A percentile compares a stretch with the other conserved stretches of the same genome.
Conservation (phyloP, 2,888 invertebrate species). For the Horisme vitalbata region DNA sequence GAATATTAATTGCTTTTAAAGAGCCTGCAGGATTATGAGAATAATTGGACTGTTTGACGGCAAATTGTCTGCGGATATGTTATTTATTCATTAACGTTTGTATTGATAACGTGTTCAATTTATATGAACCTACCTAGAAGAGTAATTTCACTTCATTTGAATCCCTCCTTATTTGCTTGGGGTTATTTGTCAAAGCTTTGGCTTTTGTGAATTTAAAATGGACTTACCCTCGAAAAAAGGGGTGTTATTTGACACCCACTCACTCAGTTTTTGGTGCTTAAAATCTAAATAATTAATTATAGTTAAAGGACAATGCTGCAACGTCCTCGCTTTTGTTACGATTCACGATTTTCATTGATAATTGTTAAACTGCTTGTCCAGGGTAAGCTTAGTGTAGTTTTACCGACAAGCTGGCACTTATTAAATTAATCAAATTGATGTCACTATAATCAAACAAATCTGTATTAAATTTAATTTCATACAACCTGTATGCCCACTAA, state of each 20-base stretch:
- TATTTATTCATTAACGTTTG: slow-evolving; percentile 34
- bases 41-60: slow-evolving; percentile 61
- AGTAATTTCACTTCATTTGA: not conserved
- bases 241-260: slow-evolving; percentile 14
- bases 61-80: slow-evolving; percentile 39
- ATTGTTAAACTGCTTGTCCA: no score
- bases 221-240: slow-evolving; percentile 7
- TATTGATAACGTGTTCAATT: slow-evolving; percentile 9
- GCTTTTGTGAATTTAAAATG: slow-evolving; percentile 9
- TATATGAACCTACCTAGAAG: not conserved
- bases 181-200: slow-evolving; percentile 1
- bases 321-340: not conserved
- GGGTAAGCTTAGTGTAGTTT: no score
- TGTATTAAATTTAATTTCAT: no score
- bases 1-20: slow-evolving; percentile 44
- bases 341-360: no score
- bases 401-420: no score
- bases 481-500: no score
- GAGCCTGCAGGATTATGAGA: slow-evolving; percentile 59
- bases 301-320: not conserved
- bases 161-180: slow-evolving; percentile 9
- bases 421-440: no score
- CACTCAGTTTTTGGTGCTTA: slow-evolving; percentile 7
- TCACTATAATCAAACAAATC: no score
- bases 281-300: not conserved